Evolutionary conservation across 2,888 invertebrate genomes (phyloP), one percentile per base, ranked within the genome.

Genomic region (Andrena haemorrhoa): DNA sequence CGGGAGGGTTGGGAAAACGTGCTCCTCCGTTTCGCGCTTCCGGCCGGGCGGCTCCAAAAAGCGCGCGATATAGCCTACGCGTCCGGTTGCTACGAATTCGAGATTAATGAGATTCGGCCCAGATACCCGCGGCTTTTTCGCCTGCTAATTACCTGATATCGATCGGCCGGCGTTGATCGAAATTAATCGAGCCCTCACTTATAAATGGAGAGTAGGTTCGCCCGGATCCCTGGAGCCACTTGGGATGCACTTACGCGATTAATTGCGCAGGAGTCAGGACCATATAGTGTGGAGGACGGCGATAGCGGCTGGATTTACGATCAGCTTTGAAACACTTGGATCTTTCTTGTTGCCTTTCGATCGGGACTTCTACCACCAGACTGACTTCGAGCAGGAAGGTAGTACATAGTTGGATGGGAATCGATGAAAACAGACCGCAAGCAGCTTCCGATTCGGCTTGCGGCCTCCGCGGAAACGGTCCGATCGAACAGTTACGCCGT

Each of bases 41-140:
- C 65, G 65, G 61, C 60, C 35, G 82, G 72, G 41, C 35, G 65
- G 23, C 33, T 66, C 61, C 23, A 71, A 77, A 76, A 76, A 83
- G 33, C 75, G 69, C 79, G 79, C 76, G 65, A 75, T 83, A 72
- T 60, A n/a, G n/a, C n/a, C n/a, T n/a, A 74, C 69, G 63, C 33
- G 20, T 49, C 51, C 64, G 29, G 65, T 56, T 66, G 23, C 53
- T 41, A 41, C 41, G 41, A 41, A 41, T 41, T 41, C 72, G 63
- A 78, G 80, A 85, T 85, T 85, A 85, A 85, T 72, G 84, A 81
- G 64, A 23, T 31, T n/a, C 10, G 1, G 49, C 12, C 63, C 49
- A 66, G 65, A 73, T 60, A 49, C 53, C 49, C 51, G 8, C n/a
- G 49, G 65, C 61, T 47, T 74, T 79, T 61, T 56, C 51, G 26